Percentiles rank a stretch among this genome's conserved stretches.
phyloP scores from a whole-genome alignment of 2,888 invertebrate species.

The Doris montereyensis region DNA sequence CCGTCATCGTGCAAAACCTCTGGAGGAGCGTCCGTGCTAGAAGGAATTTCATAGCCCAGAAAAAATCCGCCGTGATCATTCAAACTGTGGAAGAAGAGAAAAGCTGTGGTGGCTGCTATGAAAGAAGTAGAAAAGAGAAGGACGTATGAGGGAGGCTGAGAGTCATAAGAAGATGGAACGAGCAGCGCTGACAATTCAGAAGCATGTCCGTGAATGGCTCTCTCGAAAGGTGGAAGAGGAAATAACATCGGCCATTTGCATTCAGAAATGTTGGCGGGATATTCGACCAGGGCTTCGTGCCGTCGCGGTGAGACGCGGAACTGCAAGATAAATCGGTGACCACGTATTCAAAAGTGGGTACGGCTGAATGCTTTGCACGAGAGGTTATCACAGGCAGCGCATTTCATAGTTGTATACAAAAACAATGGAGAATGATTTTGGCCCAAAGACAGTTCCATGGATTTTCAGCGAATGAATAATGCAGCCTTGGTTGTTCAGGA shows the following conservation, averaged over 20 bases:
- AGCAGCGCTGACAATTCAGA: background rate
- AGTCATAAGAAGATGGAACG: background rate
- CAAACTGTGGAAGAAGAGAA: constrained; percentile 10
- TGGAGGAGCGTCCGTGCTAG: background rate
- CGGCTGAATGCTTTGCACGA: too few species aligned
- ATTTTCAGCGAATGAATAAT: too few species aligned
- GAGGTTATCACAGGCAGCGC: too few species aligned
- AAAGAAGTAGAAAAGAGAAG: background rate
- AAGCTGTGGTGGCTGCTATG: background rate
- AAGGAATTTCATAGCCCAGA: background rate
- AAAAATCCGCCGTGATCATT: too few species aligned
- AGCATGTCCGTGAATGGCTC: too few species aligned
- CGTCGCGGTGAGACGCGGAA: too few species aligned
- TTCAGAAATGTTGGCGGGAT: too few species aligned
- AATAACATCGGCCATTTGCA: constrained; percentile 44
- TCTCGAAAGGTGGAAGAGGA: background rate
- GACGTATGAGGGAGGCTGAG: background rate
- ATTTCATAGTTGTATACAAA: too few species aligned
- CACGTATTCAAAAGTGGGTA: too few species aligned
- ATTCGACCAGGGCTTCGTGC: too few species aligned
- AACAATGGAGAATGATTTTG: constrained; percentile 20
- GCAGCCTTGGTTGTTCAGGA: too few species aligned
- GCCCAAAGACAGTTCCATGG: background rate
- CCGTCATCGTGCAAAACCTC: constrained; percentile 1
- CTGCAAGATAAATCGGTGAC: too few species aligned